These are phyloP conservation scores for Aphyosemion australe DNA, from an alignment of 2,113 vertebrate genomes.

Conservation along the genomic window DNA sequence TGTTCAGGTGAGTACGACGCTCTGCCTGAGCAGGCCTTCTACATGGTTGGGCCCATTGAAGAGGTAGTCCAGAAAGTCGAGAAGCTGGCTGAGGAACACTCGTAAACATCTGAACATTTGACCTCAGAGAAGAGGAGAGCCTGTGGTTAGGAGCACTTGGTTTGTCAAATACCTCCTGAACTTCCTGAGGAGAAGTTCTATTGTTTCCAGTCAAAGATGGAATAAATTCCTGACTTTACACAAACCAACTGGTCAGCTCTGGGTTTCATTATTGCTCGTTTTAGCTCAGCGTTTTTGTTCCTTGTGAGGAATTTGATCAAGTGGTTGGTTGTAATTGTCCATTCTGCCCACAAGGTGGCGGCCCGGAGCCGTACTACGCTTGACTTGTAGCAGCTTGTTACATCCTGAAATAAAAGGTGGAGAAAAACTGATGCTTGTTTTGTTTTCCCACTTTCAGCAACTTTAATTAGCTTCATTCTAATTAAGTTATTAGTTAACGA, in stretches of 20 bases:
- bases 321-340: neutral
- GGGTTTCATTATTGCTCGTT: constrained; percentile 35
- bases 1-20: constrained; percentile 89
- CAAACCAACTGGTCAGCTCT: constrained; percentile 50
- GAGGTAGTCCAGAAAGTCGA: constrained; percentile 94
- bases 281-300: constrained; percentile 5
- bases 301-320: neutral
- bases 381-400: constrained; percentile 37
- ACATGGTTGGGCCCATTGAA: constrained; percentile 98
- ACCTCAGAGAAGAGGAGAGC: constrained; percentile 14
- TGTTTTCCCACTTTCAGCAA: too few species aligned
- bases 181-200: constrained; percentile 76
- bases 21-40: constrained; percentile 96
- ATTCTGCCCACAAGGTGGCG: constrained; percentile 48
- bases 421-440: constrained; percentile 11
- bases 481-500: too few species aligned
- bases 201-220: constrained; percentile 76
- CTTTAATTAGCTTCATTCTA: too few species aligned
- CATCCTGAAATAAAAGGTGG: constrained; percentile 55
- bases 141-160: constrained; percentile 73
- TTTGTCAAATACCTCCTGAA: constrained; percentile 78
- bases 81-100: constrained; percentile 92
- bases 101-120: constrained; percentile 72
- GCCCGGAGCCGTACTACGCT: constrained; percentile 12
- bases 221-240: constrained; percentile 80